Evolutionary conservation across 1,140 invertebrate species (phyloP).

Genomic region (Octopus sinensis): DNA sequence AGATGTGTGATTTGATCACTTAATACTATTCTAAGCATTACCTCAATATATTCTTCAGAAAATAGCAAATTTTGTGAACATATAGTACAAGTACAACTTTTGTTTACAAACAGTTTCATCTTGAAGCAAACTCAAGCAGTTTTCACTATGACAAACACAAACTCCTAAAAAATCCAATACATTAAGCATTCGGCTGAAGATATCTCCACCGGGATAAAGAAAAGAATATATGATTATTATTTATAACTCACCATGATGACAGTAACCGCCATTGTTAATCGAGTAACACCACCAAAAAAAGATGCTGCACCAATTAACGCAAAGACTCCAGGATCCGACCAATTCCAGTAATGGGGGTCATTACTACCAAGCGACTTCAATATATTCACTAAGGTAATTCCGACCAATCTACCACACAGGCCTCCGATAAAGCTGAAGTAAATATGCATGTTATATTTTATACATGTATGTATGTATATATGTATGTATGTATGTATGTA

Average conservation of each 20-base stretch:
- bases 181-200: too few relatives aligned
- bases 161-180: too few relatives aligned
- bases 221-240: too few relatives aligned
- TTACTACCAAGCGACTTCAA: constrained; percentile 44
- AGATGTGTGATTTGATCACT: too few relatives aligned
- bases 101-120: too few relatives aligned
- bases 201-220: too few relatives aligned
- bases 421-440: constrained; percentile 53
- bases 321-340: constrained; percentile 60
- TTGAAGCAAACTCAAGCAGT: too few relatives aligned
- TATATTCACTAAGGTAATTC: constrained; percentile 50
- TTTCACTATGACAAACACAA: too few relatives aligned
- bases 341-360: constrained; percentile 52
- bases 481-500: neutral
- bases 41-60: too few relatives aligned
- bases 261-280: constrained; percentile 58
- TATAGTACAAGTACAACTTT: too few relatives aligned
- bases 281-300: constrained; percentile 59
- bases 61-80: too few relatives aligned
- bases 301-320: constrained; percentile 59
- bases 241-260: constrained; percentile 54
- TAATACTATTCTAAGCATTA: too few relatives aligned
- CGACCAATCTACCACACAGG: constrained; percentile 57
- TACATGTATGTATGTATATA: neutral
- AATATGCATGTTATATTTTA: constrained; percentile 9